Evolutionary conservation across 2,888 invertebrate species (phyloP).

Genomic region (Perizoma flavofasciatum): DNA sequence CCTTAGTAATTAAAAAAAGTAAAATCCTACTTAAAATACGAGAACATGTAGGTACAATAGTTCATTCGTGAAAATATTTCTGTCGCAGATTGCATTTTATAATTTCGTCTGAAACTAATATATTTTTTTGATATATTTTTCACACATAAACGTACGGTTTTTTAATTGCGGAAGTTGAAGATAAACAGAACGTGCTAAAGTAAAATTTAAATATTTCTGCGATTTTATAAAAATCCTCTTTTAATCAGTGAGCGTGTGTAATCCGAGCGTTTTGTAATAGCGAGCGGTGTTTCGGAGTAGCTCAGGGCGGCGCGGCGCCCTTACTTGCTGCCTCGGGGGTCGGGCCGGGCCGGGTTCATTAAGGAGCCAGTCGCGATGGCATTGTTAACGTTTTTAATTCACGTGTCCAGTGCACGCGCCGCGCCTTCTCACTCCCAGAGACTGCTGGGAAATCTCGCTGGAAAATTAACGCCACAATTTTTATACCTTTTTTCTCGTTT

Average conservation of each 20-base stretch:
- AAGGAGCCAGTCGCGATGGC: slow-evolving; percentile 71
- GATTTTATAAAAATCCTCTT: slow-evolving; percentile 25
- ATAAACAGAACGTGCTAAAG: slow-evolving; percentile 29
- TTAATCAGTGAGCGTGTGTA: slow-evolving; percentile 40
- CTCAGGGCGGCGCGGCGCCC: slow-evolving; percentile 30
- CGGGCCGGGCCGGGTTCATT: slow-evolving; percentile 68
- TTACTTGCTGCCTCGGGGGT: slow-evolving; percentile 33
- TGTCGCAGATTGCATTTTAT: slow-evolving; percentile 14
- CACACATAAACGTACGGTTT: slow-evolving; percentile 25
- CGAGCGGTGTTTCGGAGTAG: slow-evolving; percentile 31
- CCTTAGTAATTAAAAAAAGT: too few relatives aligned
- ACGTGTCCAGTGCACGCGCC: slow-evolving; percentile 80
- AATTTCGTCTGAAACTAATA: slow-evolving; percentile 20
- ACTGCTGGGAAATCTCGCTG: slow-evolving; percentile 81
- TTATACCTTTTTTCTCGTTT: slow-evolving; percentile 68
- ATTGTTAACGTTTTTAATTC: slow-evolving; percentile 83
- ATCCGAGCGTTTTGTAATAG: slow-evolving; percentile 41
- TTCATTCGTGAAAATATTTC: slow-evolving; percentile 1
- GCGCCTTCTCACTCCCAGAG: slow-evolving; percentile 60
- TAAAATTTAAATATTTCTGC: slow-evolving; percentile 28
- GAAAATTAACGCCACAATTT: slow-evolving; percentile 81
- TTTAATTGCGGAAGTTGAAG: slow-evolving; percentile 30
- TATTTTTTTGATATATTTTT: slow-evolving; percentile 23
- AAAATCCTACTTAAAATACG: too few relatives aligned
- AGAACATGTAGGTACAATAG: too few relatives aligned